Evolutionary conservation across 2,888 invertebrate species (phyloP), one percentile per base, ranked within the genome.

Genomic region (Steinernema carpocapsae): DNA sequence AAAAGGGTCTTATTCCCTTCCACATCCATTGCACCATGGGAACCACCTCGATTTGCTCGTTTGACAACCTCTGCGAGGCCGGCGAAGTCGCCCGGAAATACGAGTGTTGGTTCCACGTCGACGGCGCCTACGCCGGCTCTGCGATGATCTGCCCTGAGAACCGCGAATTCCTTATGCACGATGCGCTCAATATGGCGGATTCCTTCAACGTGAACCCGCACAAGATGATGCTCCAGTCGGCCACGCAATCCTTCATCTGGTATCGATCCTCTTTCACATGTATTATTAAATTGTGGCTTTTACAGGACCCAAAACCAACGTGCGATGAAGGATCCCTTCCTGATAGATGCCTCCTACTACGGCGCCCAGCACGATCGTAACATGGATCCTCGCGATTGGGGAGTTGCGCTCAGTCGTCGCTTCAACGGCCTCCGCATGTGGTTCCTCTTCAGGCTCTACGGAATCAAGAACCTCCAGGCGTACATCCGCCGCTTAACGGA

Each of bases 131-230:
- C 88, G 97, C 96, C 0, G 97, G 97, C 24, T 94, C 93, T 87
- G 92, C 96, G 4, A 94, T 97, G 89, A 93, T 97, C 79, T 97
- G 97, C 86, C 95, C 95, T 0, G 97, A 99, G 89, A 91, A 95
- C 84, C 94, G 94, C 86, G 91, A 93, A 81, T 88, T 93, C 12
- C 91, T 93, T 89, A 86, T 88, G 72, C 91, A 91, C 52, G 88
- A 91, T 70, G 90, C 93, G 86, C 89, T 89, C 76, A n/a, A n/a
- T n/a, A n/a, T n/a, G n/a, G 79, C 74, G 12, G 79, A 79, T 43
- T 79, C 80, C 14, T 48, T 82, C 19, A 77, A 78, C 37, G 71
- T 76, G 73, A 80, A 79, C 72, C 42, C 74, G 37, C 74, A 76
- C 73, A 80, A 78, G 72, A 43, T 72, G 37, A 75, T 82, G 45